Conservation (phyloP, 2,888 invertebrate species). For the Tridacna gigas region DNA sequence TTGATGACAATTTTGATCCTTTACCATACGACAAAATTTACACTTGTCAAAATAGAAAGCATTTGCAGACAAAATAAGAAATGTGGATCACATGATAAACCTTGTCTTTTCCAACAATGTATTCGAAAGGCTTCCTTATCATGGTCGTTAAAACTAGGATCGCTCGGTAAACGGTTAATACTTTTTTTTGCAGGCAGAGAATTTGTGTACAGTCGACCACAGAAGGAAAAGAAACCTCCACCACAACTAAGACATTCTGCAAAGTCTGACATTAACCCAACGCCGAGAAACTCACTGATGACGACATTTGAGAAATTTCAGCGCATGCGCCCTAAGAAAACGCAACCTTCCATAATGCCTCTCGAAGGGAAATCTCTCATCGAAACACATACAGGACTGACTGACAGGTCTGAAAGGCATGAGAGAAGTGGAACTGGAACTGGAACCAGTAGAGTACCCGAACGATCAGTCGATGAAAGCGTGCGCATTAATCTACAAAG, state of each 20-base stretch:
- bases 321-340: slow-evolving; percentile 71
- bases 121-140: too few species aligned
- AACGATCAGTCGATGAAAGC: slow-evolving; percentile 68
- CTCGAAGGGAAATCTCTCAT: slow-evolving; percentile 76
- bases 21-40: too few species aligned
- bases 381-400: slow-evolving; percentile 54
- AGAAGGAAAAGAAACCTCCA: slow-evolving; percentile 51
- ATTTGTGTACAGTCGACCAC: slow-evolving; percentile 57
- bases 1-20: too few species aligned
- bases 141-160: too few species aligned
- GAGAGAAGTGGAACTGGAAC: background rate
- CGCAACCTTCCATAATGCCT: slow-evolving; percentile 70
- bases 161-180: background rate
- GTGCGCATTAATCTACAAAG: slow-evolving; percentile 72
- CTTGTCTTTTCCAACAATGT: too few species aligned
- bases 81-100: too few species aligned
- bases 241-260: slow-evolving; percentile 54
- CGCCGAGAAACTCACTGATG: slow-evolving; percentile 60
- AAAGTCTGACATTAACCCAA: slow-evolving; percentile 40
- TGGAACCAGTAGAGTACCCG: slow-evolving; percentile 26
- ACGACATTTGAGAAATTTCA: slow-evolving; percentile 76
- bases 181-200: slow-evolving; percentile 46
- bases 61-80: too few species aligned
- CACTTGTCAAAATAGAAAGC: too few species aligned
- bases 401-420: slow-evolving; percentile 33